Conservation (phyloP, 2,888 invertebrate genomes). For the Caenorhabditis sp. region DNA sequence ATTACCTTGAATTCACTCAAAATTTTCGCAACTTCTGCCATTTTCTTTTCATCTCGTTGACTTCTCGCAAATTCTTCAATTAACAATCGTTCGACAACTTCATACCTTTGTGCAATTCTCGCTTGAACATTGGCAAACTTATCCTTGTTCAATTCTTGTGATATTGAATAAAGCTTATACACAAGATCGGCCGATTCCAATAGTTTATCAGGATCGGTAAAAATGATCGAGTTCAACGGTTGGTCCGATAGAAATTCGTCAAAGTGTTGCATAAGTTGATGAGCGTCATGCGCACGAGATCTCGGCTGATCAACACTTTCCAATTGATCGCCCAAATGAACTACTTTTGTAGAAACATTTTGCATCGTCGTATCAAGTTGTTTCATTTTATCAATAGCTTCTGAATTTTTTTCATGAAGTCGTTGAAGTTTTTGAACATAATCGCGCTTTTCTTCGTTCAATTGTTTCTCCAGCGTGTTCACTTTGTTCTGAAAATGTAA, state of each 20-base stretch:
- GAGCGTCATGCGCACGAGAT: constrained; percentile 91
- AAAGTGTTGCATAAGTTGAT: constrained; percentile 88
- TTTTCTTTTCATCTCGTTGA: constrained; percentile 84
- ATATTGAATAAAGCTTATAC: constrained; percentile 91
- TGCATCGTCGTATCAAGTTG: constrained; percentile 94
- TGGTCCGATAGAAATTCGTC: constrained; percentile 88
- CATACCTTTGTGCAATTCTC: constrained; percentile 68
- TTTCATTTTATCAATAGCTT: constrained; percentile 65
- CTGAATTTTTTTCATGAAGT: constrained; percentile 65
- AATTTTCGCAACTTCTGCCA: constrained; percentile 91
- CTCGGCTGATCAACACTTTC: constrained; percentile 79
- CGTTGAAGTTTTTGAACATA: constrained; percentile 62
- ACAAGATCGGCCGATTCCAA: constrained; percentile 96
- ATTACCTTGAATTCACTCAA: constrained; percentile 86
- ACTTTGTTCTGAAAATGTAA: constrained; percentile 60
- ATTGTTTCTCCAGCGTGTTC: constrained; percentile 60
- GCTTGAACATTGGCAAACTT: constrained; percentile 66
- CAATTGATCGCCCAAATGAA: constrained; percentile 96
- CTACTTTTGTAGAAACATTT: constrained; percentile 93
- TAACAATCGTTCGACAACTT: constrained; percentile 75
- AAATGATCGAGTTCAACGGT: constrained; percentile 84
- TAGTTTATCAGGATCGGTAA: constrained; percentile 84
- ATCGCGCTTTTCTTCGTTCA: constrained; percentile 65
- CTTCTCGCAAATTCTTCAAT: constrained; percentile 93
- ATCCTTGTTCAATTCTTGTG: constrained; percentile 79